Evolutionary conservation across 2,888 invertebrate species (phyloP), one percentile per base, ranked within the genome.

Genomic region (Cantharis lateralis): DNA sequence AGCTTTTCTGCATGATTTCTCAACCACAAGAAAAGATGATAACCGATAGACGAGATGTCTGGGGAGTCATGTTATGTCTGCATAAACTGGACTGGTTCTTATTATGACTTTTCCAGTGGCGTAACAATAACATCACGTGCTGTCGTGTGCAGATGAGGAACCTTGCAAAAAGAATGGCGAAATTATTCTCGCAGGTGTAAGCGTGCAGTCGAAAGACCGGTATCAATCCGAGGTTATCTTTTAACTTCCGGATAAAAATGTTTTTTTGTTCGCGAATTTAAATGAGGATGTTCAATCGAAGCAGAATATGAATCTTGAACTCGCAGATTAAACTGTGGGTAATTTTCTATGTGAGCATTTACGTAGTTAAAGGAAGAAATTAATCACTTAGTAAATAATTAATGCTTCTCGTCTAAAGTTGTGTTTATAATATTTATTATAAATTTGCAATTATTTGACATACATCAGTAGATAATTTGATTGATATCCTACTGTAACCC

Each of bases 381-480:
- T 48, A 48, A 48, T 48, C 48, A 48, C 48, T 48, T 48, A 48
- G 48, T n/a, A n/a, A 48, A 48, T 48, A 48, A 48, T 48, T 48
- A 48, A 48, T 48, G 48, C 48, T 48, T n/a, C 48, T 48, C 48
- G n/a, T n/a, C 48, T 48, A 48, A 48, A 48, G 48, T 48, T 48
- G 48, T n/a, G 48, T 48, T 48, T 48, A 48, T 48, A 48, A 18
- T 74, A 70, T 70, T 74, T 74, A 70, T 62, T 32, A 48, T 69
- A 64, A 70, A 70, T 74, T 63, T 70, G 70, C 70, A 74, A 74
- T 74, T 70, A 74, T 32, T 64, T 66, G 15, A 18, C 68, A 28
- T 73, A 73, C 16, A 74, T 70, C 70, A 74, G 63, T 64, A 28
- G 32, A 69, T 73, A 68, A 69, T 68, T 62, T 28, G 62, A 72